These are phyloP conservation scores for Coleophora deauratella DNA, from an alignment of 2,888 invertebrate genomes.

Conservation along the genomic window DNA sequence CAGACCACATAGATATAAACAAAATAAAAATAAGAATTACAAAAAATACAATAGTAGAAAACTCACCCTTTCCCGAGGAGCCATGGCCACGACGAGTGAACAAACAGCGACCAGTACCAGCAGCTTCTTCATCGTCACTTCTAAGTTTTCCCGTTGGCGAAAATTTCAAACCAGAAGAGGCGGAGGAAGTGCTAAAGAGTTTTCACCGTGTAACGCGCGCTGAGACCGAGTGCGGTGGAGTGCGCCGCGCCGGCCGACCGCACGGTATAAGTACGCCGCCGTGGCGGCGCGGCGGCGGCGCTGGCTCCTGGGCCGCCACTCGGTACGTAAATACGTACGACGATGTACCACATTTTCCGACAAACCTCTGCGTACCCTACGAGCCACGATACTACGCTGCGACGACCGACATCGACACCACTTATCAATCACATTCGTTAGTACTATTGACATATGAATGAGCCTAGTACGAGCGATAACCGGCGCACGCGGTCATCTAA, in stretches of 20 bases:
- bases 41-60: slow-evolving; percentile 4
- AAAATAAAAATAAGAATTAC: slow-evolving; percentile 4
- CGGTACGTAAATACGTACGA: no score
- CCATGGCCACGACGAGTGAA: slow-evolving; percentile 39
- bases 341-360: not conserved
- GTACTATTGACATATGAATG: slow-evolving; percentile 21
- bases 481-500: slow-evolving; percentile 19
- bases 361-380: slow-evolving; percentile 3
- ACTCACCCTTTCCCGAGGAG: slow-evolving; percentile 48
- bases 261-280: slow-evolving; percentile 27
- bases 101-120: slow-evolving; percentile 34
- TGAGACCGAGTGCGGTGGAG: slow-evolving; percentile 33
- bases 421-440: slow-evolving; percentile 18
- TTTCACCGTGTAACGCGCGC: slow-evolving; percentile 19
- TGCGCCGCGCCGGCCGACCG: slow-evolving; percentile 29
- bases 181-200: not conserved
- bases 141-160: not conserved
- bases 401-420: slow-evolving; percentile 1
- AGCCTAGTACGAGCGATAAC: slow-evolving; percentile 15
- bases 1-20: no score
- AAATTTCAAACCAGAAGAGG: slow-evolving; percentile 3
- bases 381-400: slow-evolving; percentile 15
- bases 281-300: slow-evolving; percentile 14
- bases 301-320: no score
- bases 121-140: slow-evolving; percentile 35